These are phyloP conservation scores for Echeneis naucrates DNA, from an alignment of 2,797 vertebrate species.

Conservation along the genomic window DNA sequence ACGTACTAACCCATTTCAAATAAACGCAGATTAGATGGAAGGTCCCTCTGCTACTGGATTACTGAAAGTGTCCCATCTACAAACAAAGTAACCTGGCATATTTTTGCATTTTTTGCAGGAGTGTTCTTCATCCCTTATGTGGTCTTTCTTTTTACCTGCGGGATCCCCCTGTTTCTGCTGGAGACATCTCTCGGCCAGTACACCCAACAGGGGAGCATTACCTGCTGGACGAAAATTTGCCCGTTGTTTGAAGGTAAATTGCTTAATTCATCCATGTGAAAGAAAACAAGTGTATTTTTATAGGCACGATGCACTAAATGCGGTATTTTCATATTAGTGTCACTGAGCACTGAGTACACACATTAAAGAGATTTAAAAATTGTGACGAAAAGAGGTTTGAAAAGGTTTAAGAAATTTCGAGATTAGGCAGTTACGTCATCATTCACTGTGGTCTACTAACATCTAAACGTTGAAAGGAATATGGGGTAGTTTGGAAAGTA, in stretches of 20 bases:
- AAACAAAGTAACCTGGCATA: conserved; percentile 15
- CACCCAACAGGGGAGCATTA: conserved; percentile 84
- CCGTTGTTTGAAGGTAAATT: conserved; percentile 86
- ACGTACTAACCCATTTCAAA: not conserved
- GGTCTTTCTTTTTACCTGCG: conserved; percentile 85
- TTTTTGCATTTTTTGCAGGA: conserved; percentile 68
- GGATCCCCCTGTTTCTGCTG: conserved; percentile 86
- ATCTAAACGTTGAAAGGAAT: too few species aligned
- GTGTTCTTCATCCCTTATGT: conserved; percentile 87
- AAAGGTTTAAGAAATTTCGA: too few species aligned
- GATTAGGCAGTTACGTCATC: too few species aligned
- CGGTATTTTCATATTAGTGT: too few species aligned
- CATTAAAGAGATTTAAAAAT: too few species aligned
- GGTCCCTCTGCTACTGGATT: not conserved
- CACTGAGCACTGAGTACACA: too few species aligned
- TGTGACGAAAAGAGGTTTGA: too few species aligned
- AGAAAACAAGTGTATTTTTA: not conserved
- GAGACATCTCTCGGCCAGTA: conserved; percentile 85
- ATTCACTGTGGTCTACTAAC: too few species aligned
- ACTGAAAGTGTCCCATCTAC: not conserved
- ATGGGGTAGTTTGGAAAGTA: too few species aligned
- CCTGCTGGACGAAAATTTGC: conserved; percentile 86
- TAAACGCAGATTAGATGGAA: not conserved
- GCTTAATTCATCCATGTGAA: conserved; percentile 3
- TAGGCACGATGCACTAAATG: too few species aligned